A percentile compares a stretch with the other conserved stretches of the same genome.
phyloP scores from a whole-genome alignment of 1,140 invertebrate genomes.

The Mizuhopecten yessoensis region DNA sequence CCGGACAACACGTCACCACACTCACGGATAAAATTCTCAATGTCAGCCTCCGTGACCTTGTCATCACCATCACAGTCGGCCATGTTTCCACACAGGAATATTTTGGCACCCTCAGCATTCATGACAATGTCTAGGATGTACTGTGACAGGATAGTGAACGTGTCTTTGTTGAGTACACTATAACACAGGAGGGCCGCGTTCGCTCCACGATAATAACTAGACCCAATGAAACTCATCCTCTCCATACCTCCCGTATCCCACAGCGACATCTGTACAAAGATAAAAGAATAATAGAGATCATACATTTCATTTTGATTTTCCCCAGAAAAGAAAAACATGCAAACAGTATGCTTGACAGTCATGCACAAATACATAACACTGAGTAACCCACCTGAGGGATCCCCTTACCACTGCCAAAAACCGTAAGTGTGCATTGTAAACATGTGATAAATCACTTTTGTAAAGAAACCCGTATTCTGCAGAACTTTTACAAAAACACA shows the following conservation, averaged over 20 bases:
- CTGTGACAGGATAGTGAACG: slow-evolving; percentile 79
- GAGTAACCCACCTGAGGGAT: too few species aligned
- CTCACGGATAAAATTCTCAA: slow-evolving; percentile 96
- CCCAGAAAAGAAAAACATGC: neutral
- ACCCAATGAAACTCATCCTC: slow-evolving; percentile 80
- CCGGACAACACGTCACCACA: slow-evolving; percentile 95
- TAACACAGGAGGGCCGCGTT: slow-evolving; percentile 80
- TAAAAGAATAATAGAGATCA: slow-evolving; percentile 47
- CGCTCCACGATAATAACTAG: slow-evolving; percentile 80
- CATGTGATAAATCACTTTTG: too few species aligned
- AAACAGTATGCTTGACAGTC: too few species aligned
- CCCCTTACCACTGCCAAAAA: too few species aligned
- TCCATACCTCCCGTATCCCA: slow-evolving; percentile 83
- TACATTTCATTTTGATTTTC: neutral
- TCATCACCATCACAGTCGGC: slow-evolving; percentile 80
- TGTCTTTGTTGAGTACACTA: slow-evolving; percentile 91
- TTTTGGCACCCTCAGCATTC: slow-evolving; percentile 80
- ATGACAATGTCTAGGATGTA: slow-evolving; percentile 81
- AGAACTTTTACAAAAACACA: too few species aligned
- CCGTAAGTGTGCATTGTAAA: too few species aligned
- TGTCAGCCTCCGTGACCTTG: slow-evolving; percentile 93
- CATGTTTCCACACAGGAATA: slow-evolving; percentile 79
- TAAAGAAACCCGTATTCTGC: too few species aligned
- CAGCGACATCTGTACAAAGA: slow-evolving; percentile 77
- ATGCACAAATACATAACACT: too few species aligned